A percentile compares a stretch with the other conserved stretches of the same genome.
Evolutionary conservation across 2,797 vertebrate species (phyloP).

Genomic region (Pristis pectinata): DNA sequence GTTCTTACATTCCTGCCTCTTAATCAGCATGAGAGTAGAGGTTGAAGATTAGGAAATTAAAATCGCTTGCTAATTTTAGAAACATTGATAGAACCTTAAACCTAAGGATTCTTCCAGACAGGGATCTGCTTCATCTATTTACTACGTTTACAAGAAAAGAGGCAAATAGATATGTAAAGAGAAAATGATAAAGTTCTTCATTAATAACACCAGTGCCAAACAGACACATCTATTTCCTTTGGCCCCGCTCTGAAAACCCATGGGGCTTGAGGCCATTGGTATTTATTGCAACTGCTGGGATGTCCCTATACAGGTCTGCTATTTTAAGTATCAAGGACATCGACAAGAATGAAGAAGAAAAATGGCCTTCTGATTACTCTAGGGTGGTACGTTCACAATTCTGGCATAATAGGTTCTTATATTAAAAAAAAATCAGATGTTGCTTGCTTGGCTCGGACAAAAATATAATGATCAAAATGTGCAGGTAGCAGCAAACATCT

Average conservation of each 20-base stretch:
- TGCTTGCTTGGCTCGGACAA: neutral
- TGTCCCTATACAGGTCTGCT: neutral
- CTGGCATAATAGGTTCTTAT: neutral
- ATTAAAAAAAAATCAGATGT: neutral
- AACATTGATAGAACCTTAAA: neutral
- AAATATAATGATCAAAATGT: neutral
- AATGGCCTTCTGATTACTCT: neutral
- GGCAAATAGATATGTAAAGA: neutral
- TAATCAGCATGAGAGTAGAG: neutral
- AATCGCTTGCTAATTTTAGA: neutral
- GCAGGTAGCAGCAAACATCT: neutral
- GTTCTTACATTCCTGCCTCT: neutral
- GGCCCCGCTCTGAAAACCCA: neutral
- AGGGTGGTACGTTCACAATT: neutral
- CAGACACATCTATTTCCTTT: neutral
- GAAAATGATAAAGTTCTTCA: neutral
- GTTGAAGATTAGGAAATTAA: neutral
- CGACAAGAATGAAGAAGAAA: neutral
- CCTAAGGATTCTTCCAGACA: neutral
- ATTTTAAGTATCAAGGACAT: conserved; percentile 23
- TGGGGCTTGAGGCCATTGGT: neutral
- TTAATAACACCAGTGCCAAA: neutral
- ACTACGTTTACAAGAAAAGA: neutral
- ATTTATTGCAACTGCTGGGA: neutral
- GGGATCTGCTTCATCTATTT: too few species aligned